Evolutionary conservation across 2,888 invertebrate species (phyloP), one percentile per base, ranked within the genome.

Genomic region (Mythimna pallens): DNA sequence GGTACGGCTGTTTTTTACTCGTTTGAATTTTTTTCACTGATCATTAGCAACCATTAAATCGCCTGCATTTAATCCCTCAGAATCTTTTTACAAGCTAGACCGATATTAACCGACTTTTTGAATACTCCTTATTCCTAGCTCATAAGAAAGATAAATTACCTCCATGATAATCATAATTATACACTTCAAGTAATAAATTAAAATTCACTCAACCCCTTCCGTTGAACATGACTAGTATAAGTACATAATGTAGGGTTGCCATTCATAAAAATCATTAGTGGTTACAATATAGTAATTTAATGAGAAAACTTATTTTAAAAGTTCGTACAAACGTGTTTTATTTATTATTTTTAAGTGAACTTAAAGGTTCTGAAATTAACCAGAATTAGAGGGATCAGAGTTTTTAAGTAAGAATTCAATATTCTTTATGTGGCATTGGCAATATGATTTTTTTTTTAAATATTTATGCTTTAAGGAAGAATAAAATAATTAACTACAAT

Each of bases 171-270:
- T 59, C 69, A 74, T 79, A 81, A 83, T 80, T 83, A 83, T 65
- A 83, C 70, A 70, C 67, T 68, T 68, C 61, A 63, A 62, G 66
- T 70, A 67, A 78, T 86, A 85, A 80, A 86, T 85, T 80, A 84
- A 83, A 77, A 85, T 80, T 84, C 72, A 82, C 82, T 84, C 77
- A 73, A 67, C 58, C 67, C 73, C 63, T 80, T 75, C 73, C 65
- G 61, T 66, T 69, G 65, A 52, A 67, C 47, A 72, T 59, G 63
- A 72, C 71, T 75, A 81, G 76, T 77, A 76, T 65, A 78, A 78
- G 78, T 70, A 70, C 71, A 50, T 75, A 78, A 78, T 70, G 9
- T 47, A 74, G 78, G 74, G 74, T 50, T 74, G 74, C 71, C 61
- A 50, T 1, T 12, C 30, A 2, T 12, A 10, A 62, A 78, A 74